Base-by-base conservation (phyloP, 35 echinoderm and acorn worm genomes). In the Diadema setosum region DNA sequence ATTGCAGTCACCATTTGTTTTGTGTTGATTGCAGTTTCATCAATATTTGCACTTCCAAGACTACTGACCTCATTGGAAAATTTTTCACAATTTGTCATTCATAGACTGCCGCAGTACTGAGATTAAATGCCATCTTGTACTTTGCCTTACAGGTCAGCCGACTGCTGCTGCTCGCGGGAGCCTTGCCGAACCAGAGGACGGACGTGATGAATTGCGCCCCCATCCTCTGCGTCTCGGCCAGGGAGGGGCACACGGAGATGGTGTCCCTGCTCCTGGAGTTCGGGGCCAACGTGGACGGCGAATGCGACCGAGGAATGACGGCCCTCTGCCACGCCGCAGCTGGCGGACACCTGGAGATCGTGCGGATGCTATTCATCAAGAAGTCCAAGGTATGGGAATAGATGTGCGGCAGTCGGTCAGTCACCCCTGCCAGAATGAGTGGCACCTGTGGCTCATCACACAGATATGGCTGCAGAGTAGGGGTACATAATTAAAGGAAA, bases 351-450 rank as follows among this genome's bases (percentile, higher is more conserved):
- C 65, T 98, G 37, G 95, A 98, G 69, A 93, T 98, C 15, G 52
- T 98, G 16, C 58, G 95, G 63, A 98, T 98, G 95, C 63, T 98
- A 23, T 82, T 98, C 42, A 98, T 98, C 57, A 98, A 98, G 64
- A 98, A 91, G 63, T 89, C 95, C 2, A 90, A 85, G 92, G 95
- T 98, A 29, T 45, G 87, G n/a, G n/a, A n/a, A n/a, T n/a, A n/a
- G n/a, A n/a, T n/a, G n/a, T n/a, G n/a, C n/a, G n/a, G n/a, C n/a
- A n/a, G n/a, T n/a, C n/a, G n/a, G n/a, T n/a, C n/a, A n/a, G n/a
- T n/a, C n/a, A n/a, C n/a, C n/a, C n/a, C n/a, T n/a, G n/a, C n/a
- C n/a, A n/a, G n/a, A n/a, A n/a, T n/a, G n/a, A n/a, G n/a, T n/a
- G n/a, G n/a, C n/a, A n/a, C n/a, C n/a, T n/a, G n/a, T n/a, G n/a